Evolutionary conservation across 2,113 vertebrate genomes (phyloP).

Genomic region (Excalfactoria chinensis): DNA sequence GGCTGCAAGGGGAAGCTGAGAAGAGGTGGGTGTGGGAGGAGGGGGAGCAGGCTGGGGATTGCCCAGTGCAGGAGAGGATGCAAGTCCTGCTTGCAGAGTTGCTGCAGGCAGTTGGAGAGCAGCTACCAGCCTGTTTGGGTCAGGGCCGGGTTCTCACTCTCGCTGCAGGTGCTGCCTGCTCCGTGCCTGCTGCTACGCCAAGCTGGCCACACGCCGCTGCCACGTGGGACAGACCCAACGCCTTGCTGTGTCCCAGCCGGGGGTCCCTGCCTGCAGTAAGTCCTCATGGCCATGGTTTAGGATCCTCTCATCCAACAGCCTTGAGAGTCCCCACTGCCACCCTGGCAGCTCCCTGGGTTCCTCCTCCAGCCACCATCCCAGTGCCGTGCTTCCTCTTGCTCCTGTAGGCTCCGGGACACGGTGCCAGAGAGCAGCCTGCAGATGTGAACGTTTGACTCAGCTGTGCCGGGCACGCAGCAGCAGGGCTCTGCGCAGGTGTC

Average conservation of each 20-base stretch:
- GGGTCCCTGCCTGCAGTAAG: conserved; percentile 42
- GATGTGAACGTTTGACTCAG: not conserved
- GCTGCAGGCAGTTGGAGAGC: fast-evolving
- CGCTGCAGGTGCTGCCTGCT: conserved; percentile 45
- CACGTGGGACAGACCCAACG: not conserved
- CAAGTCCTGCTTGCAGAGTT: fast-evolving
- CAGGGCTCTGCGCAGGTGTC: not conserved
- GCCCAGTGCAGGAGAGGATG: not conserved
- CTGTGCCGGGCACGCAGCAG: not conserved
- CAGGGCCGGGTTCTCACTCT: not conserved
- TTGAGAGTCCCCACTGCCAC: not conserved
- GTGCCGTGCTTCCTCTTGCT: fast-evolving
- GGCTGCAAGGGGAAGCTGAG: not conserved
- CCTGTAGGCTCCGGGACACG: not conserved
- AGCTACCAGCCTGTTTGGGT: fast-evolving
- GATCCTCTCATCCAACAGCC: fast-evolving
- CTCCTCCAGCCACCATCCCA: not conserved
- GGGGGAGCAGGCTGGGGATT: not conserved
- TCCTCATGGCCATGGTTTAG: fast-evolving
- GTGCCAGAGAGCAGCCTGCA: conserved; percentile 41
- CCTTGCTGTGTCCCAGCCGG: fast-evolving
- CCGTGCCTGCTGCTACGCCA: conserved; percentile 45
- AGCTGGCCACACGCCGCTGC: not conserved
- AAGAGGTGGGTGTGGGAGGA: fast-evolving
- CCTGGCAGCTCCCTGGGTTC: fast-evolving